phyloP scores from a whole-genome alignment of 2,113 vertebrate genomes.

The Genyomyrus donnyi region DNA sequence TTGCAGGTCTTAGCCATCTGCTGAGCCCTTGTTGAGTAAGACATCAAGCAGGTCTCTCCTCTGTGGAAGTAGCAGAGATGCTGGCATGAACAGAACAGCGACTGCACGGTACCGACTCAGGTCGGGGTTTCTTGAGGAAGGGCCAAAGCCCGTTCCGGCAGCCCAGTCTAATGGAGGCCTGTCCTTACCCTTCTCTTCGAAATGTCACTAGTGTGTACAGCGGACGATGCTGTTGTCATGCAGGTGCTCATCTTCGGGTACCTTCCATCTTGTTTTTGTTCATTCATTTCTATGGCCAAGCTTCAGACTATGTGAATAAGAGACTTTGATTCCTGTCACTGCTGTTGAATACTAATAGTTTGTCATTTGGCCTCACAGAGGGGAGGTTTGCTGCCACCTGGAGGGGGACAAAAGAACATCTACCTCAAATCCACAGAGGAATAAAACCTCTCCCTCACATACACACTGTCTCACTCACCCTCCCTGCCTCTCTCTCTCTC shows the following conservation, averaged over 20 bases:
- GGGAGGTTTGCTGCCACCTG: conserved; percentile 18
- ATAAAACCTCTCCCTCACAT: not conserved
- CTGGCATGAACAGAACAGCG: not conserved
- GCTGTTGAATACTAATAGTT: conserved; percentile 6
- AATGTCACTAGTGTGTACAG: not conserved
- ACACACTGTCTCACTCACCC: not conserved
- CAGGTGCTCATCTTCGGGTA: not conserved
- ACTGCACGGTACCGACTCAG: not conserved
- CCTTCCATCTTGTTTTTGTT: conserved; percentile 11
- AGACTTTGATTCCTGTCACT: conserved; percentile 1
- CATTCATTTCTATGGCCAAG: conserved; percentile 8
- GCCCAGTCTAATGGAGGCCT: not conserved
- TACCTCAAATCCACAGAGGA: not conserved
- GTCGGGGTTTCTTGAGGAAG: not conserved
- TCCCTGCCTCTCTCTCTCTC: not conserved
- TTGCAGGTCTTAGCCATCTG: not conserved
- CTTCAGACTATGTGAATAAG: conserved; percentile 8
- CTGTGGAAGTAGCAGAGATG: not conserved
- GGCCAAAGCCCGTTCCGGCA: not conserved
- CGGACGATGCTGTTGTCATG: not conserved
- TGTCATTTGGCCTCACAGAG: not conserved
- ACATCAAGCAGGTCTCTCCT: not conserved
- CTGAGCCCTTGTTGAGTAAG: not conserved
- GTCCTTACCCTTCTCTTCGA: not conserved
- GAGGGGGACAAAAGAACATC: conserved; percentile 2